Percentiles rank a stretch among this genome's conserved stretches.
phyloP scores from a whole-genome alignment of 2,888 invertebrate species.

The Polydrusus tereticollis region DNA sequence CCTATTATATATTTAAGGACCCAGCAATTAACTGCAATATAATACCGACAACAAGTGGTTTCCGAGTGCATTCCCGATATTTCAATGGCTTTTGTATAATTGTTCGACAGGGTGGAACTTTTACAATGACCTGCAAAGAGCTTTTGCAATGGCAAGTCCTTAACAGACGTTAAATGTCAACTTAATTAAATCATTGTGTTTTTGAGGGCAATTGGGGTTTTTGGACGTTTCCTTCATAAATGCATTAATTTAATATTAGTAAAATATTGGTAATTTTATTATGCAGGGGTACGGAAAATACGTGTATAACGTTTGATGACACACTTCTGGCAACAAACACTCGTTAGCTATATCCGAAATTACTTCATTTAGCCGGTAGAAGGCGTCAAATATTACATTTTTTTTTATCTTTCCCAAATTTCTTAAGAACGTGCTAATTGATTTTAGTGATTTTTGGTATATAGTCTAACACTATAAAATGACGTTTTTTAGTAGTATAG shows the following conservation, averaged over 20 bases:
- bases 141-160: background rate
- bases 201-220: background rate
- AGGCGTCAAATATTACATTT: too few species aligned
- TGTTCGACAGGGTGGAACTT: constrained; percentile 59
- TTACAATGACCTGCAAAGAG: constrained; percentile 25
- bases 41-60: constrained; percentile 48
- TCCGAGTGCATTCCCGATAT: constrained; percentile 41
- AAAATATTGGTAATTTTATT: too few species aligned
- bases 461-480: too few species aligned
- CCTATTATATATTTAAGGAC: constrained; percentile 48
- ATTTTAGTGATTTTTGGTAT: too few species aligned
- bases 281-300: too few species aligned
- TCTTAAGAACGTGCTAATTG: too few species aligned
- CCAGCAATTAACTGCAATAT: constrained; percentile 48
- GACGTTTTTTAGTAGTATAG: too few species aligned
- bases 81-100: constrained; percentile 51
- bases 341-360: too few species aligned
- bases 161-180: background rate
- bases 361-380: too few species aligned
- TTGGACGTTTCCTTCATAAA: background rate
- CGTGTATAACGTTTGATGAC: too few species aligned
- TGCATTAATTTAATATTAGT: constrained; percentile 27
- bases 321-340: too few species aligned
- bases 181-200: background rate
- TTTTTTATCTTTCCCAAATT: too few species aligned